Base-by-base conservation (phyloP, 2,113 vertebrate genomes). In the Pao palembangensis region DNA sequence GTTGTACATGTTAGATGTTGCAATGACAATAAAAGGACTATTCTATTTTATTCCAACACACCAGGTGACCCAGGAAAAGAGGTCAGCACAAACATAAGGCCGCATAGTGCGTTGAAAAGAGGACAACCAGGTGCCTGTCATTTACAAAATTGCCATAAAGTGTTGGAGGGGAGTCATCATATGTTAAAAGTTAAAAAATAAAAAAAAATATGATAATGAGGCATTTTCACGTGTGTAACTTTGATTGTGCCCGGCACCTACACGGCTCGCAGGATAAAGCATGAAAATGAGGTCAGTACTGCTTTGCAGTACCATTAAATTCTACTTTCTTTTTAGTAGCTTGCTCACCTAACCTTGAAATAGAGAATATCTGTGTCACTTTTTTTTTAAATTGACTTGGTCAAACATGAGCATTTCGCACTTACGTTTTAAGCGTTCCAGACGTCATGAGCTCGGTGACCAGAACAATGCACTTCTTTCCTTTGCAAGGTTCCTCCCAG, bases 361-460 rank as follows among this genome's bases (percentile, higher is more conserved):
- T 42, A 3, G 2, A 2, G 15, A 6, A 25, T 5, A 17, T 44
- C 13, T 17, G 43, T n/a, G n/a, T n/a, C n/a, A n/a, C 43, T 12
- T 15, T 17, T 44, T 44, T 44, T 44, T 44, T 38, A 23, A 11
- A 12, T 23, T 50, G 5, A 21, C 11, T 51, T 21, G 6, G 13
- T 50, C n/a, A 28, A 28, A 3, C 4, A 28, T 28, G 25, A 28
- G 25, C 25, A 28, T 28, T 28, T 28, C 2, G 34, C 60, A 94
- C 96, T 98, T 82, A 99, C 96, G 97, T 99, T 92, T 99, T 99
- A 28, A 99, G 88, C 1, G 97, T 98, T 71, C 97, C 97, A 66
- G 97, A 99, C 23, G 97, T 99, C 97, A 98, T 99, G 57, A 99
- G 94, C 74, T 99, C 96, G 0, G 97, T 99, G 86, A 99, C 96